Percentiles rank a stretch among this genome's conserved stretches.
Conservation (phyloP, 37 sponge, comb jelly and placozoan genomes). For the Chondrilla cf. caribensis region DNA sequence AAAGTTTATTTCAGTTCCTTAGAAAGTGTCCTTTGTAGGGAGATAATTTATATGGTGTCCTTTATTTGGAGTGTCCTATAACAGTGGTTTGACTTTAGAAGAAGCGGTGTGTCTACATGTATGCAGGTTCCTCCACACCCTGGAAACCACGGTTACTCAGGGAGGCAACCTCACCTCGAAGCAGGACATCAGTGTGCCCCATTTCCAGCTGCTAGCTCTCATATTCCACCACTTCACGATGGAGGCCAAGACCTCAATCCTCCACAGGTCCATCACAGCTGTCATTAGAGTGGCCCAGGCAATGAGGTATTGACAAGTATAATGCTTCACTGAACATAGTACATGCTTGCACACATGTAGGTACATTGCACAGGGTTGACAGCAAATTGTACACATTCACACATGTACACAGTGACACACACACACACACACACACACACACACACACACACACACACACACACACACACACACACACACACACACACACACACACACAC, state of each 20-base stretch:
- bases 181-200: conserved; percentile 54
- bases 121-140: conserved; percentile 49
- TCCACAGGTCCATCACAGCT: conserved; percentile 43
- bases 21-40: too few relatives aligned
- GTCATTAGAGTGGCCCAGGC: conserved; percentile 50
- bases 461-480: conserved; percentile 27
- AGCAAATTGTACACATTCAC: neutral
- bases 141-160: conserved; percentile 50
- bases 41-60: too few relatives aligned
- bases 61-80: too few relatives aligned
- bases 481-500: conserved; percentile 37
- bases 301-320: conserved; percentile 33
- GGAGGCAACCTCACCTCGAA: neutral
- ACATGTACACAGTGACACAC: neutral
- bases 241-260: conserved; percentile 27
- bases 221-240: conserved; percentile 69
- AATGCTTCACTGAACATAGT: too few relatives aligned
- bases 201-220: conserved; percentile 60
- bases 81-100: too few relatives aligned
- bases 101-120: neutral
- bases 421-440: conserved; percentile 17
- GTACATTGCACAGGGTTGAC: too few relatives aligned
- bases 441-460: conserved; percentile 35
- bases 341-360: too few relatives aligned
- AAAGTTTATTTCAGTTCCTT: too few relatives aligned